A percentile compares a stretch with the other conserved stretches of the same genome.
Conservation (phyloP, 2,797 vertebrate genomes). For the Furcifer pardalis region DNA sequence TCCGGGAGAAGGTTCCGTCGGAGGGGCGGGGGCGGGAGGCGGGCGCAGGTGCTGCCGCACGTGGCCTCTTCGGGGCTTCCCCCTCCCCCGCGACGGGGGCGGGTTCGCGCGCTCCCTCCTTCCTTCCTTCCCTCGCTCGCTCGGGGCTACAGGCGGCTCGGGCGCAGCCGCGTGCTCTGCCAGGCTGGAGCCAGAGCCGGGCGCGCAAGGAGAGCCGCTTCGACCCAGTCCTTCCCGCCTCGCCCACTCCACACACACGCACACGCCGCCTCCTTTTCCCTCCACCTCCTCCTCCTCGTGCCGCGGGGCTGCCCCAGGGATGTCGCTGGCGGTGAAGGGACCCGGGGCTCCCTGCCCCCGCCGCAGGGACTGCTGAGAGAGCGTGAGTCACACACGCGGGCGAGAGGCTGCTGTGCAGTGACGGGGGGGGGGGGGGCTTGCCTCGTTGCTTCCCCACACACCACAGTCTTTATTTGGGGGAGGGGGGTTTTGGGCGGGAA, state of each 20-base stretch:
- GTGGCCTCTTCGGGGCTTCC: constrained; percentile 34
- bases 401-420: no score
- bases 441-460: neutral
- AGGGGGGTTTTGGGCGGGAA: neutral
- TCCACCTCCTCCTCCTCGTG: neutral
- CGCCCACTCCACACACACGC: neutral
- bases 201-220: constrained; percentile 15
- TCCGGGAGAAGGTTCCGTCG: neutral
- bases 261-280: neutral
- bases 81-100: constrained; percentile 28
- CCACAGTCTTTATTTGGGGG: neutral
- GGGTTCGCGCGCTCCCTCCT: constrained; percentile 9
- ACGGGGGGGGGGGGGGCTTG: no score
- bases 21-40: neutral
- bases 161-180: constrained; percentile 47
- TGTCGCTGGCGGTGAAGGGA: constrained; percentile 50
- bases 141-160: constrained; percentile 51
- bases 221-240: neutral
- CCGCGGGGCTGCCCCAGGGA: constrained; percentile 55
- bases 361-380: constrained; percentile 47
- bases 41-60: constrained; percentile 22
- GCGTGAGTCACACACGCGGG: constrained; percentile 51
- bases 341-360: constrained; percentile 39
- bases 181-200: neutral
- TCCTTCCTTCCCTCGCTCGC: constrained; percentile 6